phyloP scores from a whole-genome alignment of 2,113 vertebrate species.

The Canis aureus region DNA sequence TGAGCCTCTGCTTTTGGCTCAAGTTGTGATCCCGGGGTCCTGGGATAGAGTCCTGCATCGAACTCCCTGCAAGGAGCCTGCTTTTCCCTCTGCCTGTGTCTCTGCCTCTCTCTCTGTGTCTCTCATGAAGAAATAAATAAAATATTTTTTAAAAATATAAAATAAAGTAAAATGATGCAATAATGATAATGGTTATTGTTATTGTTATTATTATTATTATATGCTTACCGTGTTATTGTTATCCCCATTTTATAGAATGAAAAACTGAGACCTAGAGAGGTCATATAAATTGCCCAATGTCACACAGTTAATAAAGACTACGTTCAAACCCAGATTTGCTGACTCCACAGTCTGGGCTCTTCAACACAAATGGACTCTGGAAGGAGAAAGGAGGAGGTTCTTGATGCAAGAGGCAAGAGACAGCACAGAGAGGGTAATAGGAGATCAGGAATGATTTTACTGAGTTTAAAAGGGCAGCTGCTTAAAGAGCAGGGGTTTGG shows the following conservation, averaged over 20 bases:
- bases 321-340: not conserved
- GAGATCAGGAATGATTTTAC: not conserved
- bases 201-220: not conserved
- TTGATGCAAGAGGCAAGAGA: not conserved
- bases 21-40: too few species aligned
- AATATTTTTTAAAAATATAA: not conserved
- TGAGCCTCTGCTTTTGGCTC: too few species aligned
- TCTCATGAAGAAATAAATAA: too few species aligned
- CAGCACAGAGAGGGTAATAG: not conserved
- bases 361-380: not conserved
- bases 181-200: not conserved
- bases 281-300: not conserved
- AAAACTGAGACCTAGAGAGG: not conserved
- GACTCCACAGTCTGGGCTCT: not conserved
- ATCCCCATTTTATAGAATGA: not conserved
- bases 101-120: too few species aligned
- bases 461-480: not conserved
- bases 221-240: not conserved
- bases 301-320: not conserved
- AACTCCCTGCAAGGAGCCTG: too few species aligned
- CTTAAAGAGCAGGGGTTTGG: not conserved
- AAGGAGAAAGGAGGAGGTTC: not conserved
- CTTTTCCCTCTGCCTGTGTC: too few species aligned
- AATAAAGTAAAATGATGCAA: not conserved
- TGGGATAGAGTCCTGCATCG: too few species aligned